Evolutionary conservation across 2,797 vertebrate species (phyloP), one percentile per base, ranked within the genome.

Genomic region (Esox lucius): DNA sequence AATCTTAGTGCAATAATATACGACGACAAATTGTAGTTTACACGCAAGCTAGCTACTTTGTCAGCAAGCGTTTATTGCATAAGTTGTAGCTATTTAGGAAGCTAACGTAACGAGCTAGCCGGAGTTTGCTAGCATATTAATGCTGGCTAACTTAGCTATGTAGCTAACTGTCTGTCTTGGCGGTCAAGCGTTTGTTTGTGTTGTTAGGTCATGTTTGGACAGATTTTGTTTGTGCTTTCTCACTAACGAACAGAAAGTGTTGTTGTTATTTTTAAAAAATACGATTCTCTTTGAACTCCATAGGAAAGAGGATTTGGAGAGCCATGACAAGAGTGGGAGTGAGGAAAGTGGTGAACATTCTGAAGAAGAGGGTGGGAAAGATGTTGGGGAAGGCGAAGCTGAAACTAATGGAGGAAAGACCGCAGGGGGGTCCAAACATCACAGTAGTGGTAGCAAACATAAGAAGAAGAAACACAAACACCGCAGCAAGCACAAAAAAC

Each of bases 401-500:
- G 92, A 89, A 77, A 87, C 91, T 68, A 94, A 93, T 9, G 92
- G 92, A 0, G 90, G 91, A 69, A 94, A 94, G 81, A 81, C 71
- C 0, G 95, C 94, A 65, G 93, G 92, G 78, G 93, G 46, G 62
- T 70, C 87, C 70, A 94, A 93, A 83, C 93, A 91, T 81, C 93
- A 91, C 81, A 89, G 90, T 66, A 42, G 77, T 22, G 61, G 83
- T 0, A 85, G 91, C 12, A 96, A 98, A 90, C 97, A 98, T 90
- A 99, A 99, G 94, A 96, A 98, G 90, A 99, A 99, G 95, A 99
- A 99, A 92, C 98, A 98, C 87, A 99, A 99, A 91, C 98, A 99
- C 84, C 95, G 97, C 72, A 97, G 95, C 87, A 99, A 99, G 91
- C 98, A 98, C 91, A 99, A 98, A 96, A 99, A 98, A 85, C 97